Conservation (phyloP, 2,888 invertebrate genomes). For the Dioctria rufipes region DNA sequence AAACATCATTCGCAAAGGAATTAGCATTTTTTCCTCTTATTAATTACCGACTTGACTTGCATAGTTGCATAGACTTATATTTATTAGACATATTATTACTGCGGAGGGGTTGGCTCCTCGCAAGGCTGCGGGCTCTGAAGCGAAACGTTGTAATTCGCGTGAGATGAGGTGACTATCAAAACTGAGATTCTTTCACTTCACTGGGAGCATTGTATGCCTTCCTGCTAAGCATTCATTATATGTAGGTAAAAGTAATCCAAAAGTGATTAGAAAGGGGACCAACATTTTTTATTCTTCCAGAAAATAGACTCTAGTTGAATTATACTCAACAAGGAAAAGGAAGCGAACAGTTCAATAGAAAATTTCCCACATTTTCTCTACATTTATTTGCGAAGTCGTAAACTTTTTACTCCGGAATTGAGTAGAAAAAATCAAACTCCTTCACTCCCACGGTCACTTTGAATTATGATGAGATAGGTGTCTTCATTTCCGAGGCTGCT, state of each 20-base stretch:
- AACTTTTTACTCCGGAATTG: slow-evolving; percentile 39
- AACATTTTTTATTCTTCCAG: background rate
- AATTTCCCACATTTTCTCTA: slow-evolving; percentile 41
- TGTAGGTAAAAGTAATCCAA: background rate
- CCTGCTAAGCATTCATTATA: too few species aligned
- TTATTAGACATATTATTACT: background rate
- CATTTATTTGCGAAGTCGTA: slow-evolving; percentile 45
- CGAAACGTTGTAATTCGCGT: background rate
- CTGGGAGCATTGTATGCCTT: background rate
- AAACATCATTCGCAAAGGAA: too few species aligned
- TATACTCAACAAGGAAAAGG: background rate
- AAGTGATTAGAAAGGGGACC: slow-evolving; percentile 2
- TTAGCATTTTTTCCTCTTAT: too few species aligned
- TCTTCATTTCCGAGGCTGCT: slow-evolving; percentile 51
- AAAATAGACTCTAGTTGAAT: background rate
- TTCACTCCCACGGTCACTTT: slow-evolving; percentile 57
- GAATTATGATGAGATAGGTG: slow-evolving; percentile 57
- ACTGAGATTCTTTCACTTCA: background rate
- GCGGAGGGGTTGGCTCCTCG: background rate
- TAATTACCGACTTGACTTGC: too few species aligned
- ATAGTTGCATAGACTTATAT: too few species aligned
- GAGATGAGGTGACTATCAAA: background rate
- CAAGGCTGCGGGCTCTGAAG: background rate
- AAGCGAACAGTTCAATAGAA: slow-evolving; percentile 29
- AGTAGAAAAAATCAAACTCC: slow-evolving; percentile 54